A percentile compares a stretch with the other conserved stretches of the same genome.
Evolutionary conservation across 1,140 invertebrate species (phyloP).

Genomic region (Lysiphlebus fabarum): DNA sequence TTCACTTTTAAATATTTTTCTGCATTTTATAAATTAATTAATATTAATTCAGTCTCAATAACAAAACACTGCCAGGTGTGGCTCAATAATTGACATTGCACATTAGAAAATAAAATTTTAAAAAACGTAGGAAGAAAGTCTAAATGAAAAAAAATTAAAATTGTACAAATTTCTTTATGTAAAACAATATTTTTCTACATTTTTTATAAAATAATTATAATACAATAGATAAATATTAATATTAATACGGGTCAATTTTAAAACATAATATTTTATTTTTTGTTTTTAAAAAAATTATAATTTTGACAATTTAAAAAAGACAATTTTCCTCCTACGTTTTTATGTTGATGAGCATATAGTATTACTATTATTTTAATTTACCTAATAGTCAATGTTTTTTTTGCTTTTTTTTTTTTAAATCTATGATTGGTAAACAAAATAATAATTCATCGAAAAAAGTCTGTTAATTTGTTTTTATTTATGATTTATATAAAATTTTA

Average conservation of each 20-base stretch:
- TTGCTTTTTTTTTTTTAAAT: too few relatives aligned
- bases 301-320: background rate
- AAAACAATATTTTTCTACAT: slow-evolving; percentile 47
- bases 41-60: too few relatives aligned
- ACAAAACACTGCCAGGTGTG: slow-evolving; percentile 48
- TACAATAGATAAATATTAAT: too few relatives aligned
- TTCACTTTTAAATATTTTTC: slow-evolving; percentile 21
- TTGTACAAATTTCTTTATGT: slow-evolving; percentile 28
- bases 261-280: too few relatives aligned
- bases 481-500: slow-evolving; percentile 6
- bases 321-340: slow-evolving; percentile 37
- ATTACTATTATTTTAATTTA: slow-evolving; percentile 42
- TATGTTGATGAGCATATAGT: slow-evolving; percentile 42
- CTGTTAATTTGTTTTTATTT: background rate
- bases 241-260: too few relatives aligned
- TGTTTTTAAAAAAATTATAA: too few relatives aligned
- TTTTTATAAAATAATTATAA: slow-evolving; percentile 23
- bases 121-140: slow-evolving; percentile 36
- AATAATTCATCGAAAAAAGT: slow-evolving; percentile 4
- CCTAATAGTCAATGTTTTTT: background rate
- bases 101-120: slow-evolving; percentile 25
- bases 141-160: slow-evolving; percentile 24
- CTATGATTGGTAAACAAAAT: background rate
- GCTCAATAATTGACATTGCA: slow-evolving; percentile 47
- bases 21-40: background rate